Evolutionary conservation across 2,888 invertebrate species (phyloP).

Genomic region (Serripes groenlandicus): DNA sequence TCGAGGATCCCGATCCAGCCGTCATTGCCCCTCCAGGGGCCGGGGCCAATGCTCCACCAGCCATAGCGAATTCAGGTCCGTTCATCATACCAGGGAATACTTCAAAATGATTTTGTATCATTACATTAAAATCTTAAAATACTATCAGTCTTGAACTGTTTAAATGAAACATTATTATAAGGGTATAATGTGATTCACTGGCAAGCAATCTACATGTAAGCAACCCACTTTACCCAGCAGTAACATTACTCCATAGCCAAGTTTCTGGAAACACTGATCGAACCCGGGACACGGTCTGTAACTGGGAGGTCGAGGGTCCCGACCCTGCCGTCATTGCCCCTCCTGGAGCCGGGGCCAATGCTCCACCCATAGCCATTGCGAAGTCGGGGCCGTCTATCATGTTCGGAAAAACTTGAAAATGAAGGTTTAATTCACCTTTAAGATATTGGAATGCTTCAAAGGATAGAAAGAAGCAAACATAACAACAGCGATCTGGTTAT

Average conservation of each 20-base stretch:
- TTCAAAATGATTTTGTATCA: too few relatives aligned
- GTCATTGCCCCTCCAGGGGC: constrained; percentile 1
- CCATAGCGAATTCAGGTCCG: constrained; percentile 92
- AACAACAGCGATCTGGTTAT: not conserved
- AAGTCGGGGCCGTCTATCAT: constrained; percentile 89
- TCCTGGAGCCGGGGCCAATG: not conserved
- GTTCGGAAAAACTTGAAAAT: constrained; percentile 2
- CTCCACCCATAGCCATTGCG: constrained; percentile 89
- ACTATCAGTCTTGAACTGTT: too few relatives aligned
- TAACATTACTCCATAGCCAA: constrained; percentile 89
- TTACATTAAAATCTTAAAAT: too few relatives aligned
- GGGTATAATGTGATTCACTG: too few relatives aligned
- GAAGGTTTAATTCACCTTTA: not conserved
- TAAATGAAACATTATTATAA: too few relatives aligned
- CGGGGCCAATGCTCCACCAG: constrained; percentile 76
- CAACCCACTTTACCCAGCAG: constrained; percentile 42
- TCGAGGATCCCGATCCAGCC: not conserved
- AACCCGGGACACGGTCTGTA: constrained; percentile 81
- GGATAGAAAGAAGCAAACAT: too few relatives aligned
- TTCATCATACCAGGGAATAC: constrained; percentile 7
- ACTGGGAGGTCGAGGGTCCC: not conserved
- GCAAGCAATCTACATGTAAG: too few relatives aligned
- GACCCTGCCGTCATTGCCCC: not conserved
- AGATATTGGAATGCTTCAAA: not conserved
- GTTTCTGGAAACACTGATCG: constrained; percentile 91